Evolutionary conservation across 2,888 invertebrate genomes (phyloP), one percentile per base, ranked within the genome.

Genomic region (Temnothorax ravouxi): DNA sequence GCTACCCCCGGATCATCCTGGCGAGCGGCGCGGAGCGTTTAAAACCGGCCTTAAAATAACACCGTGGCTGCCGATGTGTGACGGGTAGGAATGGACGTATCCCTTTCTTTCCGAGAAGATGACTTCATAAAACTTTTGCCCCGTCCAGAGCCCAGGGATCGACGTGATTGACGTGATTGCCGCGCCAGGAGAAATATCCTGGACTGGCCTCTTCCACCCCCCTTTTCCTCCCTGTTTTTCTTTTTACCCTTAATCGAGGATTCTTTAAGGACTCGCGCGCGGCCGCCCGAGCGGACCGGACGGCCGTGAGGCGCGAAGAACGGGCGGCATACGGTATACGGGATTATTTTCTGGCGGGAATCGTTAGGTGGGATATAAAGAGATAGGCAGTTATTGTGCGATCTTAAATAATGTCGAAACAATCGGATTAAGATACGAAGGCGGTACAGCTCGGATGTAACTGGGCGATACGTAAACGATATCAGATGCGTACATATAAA

Each of bases 21-120:
- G 66, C 64, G 86, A 62, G 74, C 83, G 84, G 74, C 50, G 84
- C 86, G 84, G 79, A 81, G 89, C 85, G 88, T 88, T 86, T 87
- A 90, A 87, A 88, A 84, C 88, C 86, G 87, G 89, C 91, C 93
- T 93, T 93, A 93, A 93, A 93, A 93, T 93, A 93, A 93, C 93
- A 93, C 89, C 85, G 87, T 74, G 82, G 80, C 88, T 88, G 88
- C 88, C 88, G 86, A 86, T 85, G 85, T 77, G 88, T 88, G 89
- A 90, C 90, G 86, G 71, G 89, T 84, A 87, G 84, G 89, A 90
- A 89, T 87, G 89, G 89, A 90, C 87, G 88, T 91, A 92, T 93
- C 90, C 90, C 92, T 94, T 94, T 93, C 92, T 92, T 93, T 93
- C 92, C 91, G 83, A 90, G 92, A 92, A 93, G 92, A 94, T 94